Conservation (phyloP, 2,888 invertebrate species). For the Zygogramma bicolorata region DNA sequence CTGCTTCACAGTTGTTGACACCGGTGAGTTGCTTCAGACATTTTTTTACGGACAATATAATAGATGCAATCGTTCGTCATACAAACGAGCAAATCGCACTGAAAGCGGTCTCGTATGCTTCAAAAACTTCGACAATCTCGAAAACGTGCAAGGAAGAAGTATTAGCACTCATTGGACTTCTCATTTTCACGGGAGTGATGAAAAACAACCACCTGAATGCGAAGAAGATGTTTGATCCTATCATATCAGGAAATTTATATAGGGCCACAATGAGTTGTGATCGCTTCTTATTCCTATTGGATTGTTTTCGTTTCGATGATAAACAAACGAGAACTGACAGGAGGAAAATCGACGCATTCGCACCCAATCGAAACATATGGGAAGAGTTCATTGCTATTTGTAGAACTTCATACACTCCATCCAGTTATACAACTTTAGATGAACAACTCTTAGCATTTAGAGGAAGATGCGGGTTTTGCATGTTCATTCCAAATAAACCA, state of each 20-base stretch:
- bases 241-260: background rate
- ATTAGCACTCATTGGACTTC: background rate
- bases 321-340: background rate
- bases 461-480: background rate
- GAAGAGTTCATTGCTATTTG: background rate
- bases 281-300: background rate
- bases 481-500: constrained; percentile 53
- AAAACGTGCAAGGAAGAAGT: background rate
- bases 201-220: background rate
- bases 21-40: constrained; percentile 18
- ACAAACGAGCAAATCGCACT: background rate
- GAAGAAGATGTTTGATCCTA: background rate
- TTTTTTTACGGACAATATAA: constrained; percentile 8
- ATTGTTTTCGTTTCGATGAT: background rate
- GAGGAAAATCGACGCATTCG: background rate
- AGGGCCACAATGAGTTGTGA: background rate
- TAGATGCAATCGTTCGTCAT: constrained; percentile 11
- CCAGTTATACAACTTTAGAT: background rate
- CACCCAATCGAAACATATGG: background rate
- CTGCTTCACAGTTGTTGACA: constrained; percentile 22
- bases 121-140: background rate
- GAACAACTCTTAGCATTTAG: background rate
- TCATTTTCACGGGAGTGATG: background rate
- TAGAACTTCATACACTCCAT: background rate
- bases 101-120: background rate